Evolutionary conservation across 2,113 vertebrate genomes (phyloP).

Genomic region (Eretmochelys imbricata): DNA sequence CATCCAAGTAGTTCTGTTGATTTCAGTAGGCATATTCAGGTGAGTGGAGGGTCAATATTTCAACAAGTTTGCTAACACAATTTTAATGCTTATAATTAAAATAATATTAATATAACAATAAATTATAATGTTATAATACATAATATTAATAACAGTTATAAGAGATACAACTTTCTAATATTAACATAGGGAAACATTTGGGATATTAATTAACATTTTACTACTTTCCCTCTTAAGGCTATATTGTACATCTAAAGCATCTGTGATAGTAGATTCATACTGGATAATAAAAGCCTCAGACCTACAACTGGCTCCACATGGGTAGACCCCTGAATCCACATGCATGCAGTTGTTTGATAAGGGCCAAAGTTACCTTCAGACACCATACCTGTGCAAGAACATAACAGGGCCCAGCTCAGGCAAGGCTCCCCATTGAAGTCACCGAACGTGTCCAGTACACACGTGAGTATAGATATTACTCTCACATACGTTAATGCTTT

Average conservation of each 20-base stretch:
- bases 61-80: neutral
- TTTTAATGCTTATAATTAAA: neutral
- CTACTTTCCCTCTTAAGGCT: neutral
- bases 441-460: neutral
- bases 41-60: neutral
- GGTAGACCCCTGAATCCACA: neutral
- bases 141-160: neutral
- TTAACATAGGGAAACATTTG: neutral
- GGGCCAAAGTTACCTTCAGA: neutral
- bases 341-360: neutral
- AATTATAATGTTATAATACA: neutral
- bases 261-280: neutral
- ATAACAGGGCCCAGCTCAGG: rapidly evolving
- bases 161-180: neutral
- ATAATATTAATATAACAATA: neutral
- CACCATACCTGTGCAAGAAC: neutral
- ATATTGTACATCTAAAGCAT: neutral
- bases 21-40: neutral
- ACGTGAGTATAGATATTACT: neutral
- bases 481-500: neutral
- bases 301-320: neutral
- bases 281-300: neutral
- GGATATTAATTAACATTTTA: neutral
- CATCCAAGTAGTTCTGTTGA: neutral
- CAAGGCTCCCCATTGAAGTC: neutral